Evolutionary conservation across 2,113 vertebrate species (phyloP).

Genomic region (Antigone vipio): DNA sequence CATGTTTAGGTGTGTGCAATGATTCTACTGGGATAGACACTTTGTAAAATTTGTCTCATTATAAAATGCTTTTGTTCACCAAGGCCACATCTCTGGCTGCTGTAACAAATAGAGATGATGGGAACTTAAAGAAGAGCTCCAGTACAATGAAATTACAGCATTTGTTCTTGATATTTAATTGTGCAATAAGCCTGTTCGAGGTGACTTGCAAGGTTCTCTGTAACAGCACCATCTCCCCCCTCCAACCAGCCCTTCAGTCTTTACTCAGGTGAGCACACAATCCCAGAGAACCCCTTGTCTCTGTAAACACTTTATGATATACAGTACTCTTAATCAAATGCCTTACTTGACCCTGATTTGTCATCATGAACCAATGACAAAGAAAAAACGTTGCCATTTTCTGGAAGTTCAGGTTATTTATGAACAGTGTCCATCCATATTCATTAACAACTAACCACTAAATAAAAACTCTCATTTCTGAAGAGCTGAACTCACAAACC

Average conservation of each 20-base stretch:
- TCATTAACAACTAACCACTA: neutral
- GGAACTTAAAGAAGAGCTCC: neutral
- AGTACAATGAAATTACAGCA: neutral
- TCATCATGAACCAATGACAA: neutral
- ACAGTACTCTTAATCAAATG: neutral
- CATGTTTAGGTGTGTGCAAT: neutral
- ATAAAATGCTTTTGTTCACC: neutral
- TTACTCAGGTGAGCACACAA: neutral
- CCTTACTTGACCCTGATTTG: fast-evolving
- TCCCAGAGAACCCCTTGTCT: neutral
- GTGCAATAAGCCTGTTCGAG: neutral
- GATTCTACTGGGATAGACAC: neutral
- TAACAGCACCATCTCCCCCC: neutral
- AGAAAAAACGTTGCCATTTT: neutral
- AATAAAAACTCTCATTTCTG: neutral
- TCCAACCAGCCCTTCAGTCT: neutral
- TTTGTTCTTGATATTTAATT: neutral
- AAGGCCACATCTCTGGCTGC: neutral
- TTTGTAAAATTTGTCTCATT: neutral
- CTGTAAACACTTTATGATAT: neutral
- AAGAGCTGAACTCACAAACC: neutral
- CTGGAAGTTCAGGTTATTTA: neutral
- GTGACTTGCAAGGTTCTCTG: neutral
- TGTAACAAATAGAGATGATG: neutral
- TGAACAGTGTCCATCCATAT: neutral